A percentile compares a stretch with the other conserved stretches of the same genome.
phyloP scores from a whole-genome alignment of 2,113 vertebrate genomes.

The Dinomys branickii region DNA sequence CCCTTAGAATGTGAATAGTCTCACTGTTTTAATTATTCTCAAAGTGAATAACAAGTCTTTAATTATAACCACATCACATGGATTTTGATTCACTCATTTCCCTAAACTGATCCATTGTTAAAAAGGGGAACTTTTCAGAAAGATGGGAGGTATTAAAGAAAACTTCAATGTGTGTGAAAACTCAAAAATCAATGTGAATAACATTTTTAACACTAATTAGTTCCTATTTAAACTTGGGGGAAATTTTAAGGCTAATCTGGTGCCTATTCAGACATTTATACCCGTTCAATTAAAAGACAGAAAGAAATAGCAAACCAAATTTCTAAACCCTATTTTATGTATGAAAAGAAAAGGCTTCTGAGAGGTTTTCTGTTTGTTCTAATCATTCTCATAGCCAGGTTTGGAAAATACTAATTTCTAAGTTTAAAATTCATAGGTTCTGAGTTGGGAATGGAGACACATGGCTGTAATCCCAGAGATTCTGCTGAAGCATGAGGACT shows the following conservation, averaged over 20 bases:
- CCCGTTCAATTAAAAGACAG: neutral
- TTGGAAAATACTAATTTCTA: conserved; percentile 53
- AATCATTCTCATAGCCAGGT: neutral
- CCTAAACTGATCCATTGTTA: conserved; percentile 42
- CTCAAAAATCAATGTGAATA: conserved; percentile 27
- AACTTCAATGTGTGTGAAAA: conserved; percentile 25
- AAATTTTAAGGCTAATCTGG: neutral
- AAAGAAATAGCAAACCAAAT: neutral
- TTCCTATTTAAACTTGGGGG: neutral
- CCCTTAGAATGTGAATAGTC: neutral
- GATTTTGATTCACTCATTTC: conserved; percentile 48
- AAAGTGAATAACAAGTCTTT: conserved; percentile 6
- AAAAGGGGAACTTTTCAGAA: conserved; percentile 50
- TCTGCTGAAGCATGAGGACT: neutral
- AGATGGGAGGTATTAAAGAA: conserved; percentile 39
- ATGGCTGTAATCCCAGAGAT: neutral
- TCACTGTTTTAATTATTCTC: conserved; percentile 42
- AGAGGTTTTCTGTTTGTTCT: neutral
- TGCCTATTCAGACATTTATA: neutral
- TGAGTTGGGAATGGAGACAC: neutral
- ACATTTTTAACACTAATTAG: conserved; percentile 33
- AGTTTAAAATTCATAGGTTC: conserved; percentile 39
- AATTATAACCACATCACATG: conserved; percentile 60
- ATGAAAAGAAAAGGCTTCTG: neutral
- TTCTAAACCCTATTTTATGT: neutral